A percentile compares a stretch with the other conserved stretches of the same genome.
phyloP scores from a whole-genome alignment of 2,113 vertebrate species.

The Acinonyx jubatus region DNA sequence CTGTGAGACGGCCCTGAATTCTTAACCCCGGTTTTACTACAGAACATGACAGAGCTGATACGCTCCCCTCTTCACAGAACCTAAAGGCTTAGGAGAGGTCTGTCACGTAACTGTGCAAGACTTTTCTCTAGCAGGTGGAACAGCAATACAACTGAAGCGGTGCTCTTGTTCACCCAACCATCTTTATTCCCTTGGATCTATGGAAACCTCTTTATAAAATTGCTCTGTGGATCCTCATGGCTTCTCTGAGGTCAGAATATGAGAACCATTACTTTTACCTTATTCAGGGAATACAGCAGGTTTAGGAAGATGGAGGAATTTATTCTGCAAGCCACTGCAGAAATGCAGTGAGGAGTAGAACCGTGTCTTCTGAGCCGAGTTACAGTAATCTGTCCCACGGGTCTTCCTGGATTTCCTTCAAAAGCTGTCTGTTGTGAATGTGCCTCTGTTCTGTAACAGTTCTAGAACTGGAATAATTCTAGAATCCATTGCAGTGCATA shows the following conservation, averaged over 20 bases:
- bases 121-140: not conserved
- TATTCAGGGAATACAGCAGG: not conserved
- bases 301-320: not conserved
- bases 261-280: not conserved
- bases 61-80: not conserved
- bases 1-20: not conserved
- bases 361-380: not conserved
- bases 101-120: not conserved
- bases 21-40: not conserved
- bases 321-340: not conserved
- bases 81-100: not conserved
- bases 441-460: not conserved
- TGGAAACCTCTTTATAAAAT: not conserved
- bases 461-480: not conserved
- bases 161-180: accelerated
- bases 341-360: not conserved
- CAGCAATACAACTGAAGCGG: accelerated
- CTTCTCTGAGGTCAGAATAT: not conserved
- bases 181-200: not conserved
- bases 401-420: not conserved
- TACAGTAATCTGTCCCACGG: not conserved
- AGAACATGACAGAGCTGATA: not conserved
- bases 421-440: not conserved
- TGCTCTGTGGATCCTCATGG: not conserved
- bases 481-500: not conserved